phyloP scores from a whole-genome alignment of 2,113 vertebrate genomes.

The Dendrocopos noguchii region DNA sequence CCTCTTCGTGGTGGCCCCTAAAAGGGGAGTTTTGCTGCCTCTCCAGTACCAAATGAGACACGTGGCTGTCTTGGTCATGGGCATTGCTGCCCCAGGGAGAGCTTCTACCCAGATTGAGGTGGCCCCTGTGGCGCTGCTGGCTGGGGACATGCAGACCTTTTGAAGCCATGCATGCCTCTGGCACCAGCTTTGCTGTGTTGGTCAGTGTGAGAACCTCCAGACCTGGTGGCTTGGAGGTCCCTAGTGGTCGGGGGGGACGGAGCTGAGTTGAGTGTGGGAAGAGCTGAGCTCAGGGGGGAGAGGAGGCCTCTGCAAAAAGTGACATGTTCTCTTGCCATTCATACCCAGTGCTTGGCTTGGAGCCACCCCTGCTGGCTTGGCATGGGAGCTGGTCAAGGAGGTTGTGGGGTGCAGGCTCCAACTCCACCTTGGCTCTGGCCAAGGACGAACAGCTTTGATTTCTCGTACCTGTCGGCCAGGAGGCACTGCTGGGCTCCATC shows the following conservation, averaged over 20 bases:
- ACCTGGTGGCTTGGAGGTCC: not conserved
- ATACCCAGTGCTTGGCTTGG: not conserved
- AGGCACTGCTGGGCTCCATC: not conserved
- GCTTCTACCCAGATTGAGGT: fast-evolving
- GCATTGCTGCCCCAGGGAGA: not conserved
- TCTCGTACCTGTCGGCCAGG: not conserved
- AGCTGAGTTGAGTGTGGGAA: not conserved
- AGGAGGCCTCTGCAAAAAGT: not conserved
- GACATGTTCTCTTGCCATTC: not conserved
- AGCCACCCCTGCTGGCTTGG: not conserved
- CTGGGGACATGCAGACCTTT: not conserved
- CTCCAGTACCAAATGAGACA: not conserved
- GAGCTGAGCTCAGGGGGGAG: not conserved
- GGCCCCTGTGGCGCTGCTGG: fast-evolving
- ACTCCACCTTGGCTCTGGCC: not conserved
- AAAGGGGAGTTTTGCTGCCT: not conserved
- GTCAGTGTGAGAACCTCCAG: not conserved
- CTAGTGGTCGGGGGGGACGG: fast-evolving
- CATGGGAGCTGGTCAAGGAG: not conserved
- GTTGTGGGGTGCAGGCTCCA: not conserved
- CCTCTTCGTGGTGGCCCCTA: not conserved
- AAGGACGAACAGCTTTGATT: not conserved
- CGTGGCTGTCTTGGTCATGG: not conserved
- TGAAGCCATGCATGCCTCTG: not conserved
- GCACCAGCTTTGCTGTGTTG: fast-evolving